These are phyloP conservation scores for Calameuta idolon DNA, from an alignment of 2,888 invertebrate species.

Conservation along the genomic window DNA sequence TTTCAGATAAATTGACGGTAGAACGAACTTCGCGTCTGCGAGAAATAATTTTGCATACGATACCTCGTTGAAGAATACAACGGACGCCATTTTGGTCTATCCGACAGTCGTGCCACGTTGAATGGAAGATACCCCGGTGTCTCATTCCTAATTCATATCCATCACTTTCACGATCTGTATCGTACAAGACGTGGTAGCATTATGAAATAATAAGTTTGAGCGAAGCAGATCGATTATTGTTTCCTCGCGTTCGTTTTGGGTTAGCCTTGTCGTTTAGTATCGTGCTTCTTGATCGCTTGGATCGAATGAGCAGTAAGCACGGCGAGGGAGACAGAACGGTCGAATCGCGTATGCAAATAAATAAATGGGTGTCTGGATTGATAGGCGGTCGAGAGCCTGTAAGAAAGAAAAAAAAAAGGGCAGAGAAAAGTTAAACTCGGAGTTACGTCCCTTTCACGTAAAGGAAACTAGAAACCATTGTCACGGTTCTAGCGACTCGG, in stretches of 20 bases:
- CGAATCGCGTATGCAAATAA: neutral
- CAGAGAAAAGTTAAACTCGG: neutral
- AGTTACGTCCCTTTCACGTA: neutral
- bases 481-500: too few species aligned
- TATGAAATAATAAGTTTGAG: neutral
- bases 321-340: neutral
- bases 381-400: neutral
- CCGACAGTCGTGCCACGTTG: too few species aligned
- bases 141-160: neutral
- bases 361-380: neutral
- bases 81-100: too few species aligned
- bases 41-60: too few species aligned
- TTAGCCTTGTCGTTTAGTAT: neutral
- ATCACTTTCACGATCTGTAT: constrained; percentile 1
- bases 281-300: neutral
- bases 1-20: too few species aligned
- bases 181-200: neutral
- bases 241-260: too few species aligned
- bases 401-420: neutral
- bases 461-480: neutral
- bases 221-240: neutral
- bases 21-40: too few species aligned
- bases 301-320: neutral
- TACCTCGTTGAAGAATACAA: too few species aligned
- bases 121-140: too few species aligned